Evolutionary conservation across 2,888 invertebrate species (phyloP), one percentile per base, ranked within the genome.

Genomic region (Frankliniella intonsa): DNA sequence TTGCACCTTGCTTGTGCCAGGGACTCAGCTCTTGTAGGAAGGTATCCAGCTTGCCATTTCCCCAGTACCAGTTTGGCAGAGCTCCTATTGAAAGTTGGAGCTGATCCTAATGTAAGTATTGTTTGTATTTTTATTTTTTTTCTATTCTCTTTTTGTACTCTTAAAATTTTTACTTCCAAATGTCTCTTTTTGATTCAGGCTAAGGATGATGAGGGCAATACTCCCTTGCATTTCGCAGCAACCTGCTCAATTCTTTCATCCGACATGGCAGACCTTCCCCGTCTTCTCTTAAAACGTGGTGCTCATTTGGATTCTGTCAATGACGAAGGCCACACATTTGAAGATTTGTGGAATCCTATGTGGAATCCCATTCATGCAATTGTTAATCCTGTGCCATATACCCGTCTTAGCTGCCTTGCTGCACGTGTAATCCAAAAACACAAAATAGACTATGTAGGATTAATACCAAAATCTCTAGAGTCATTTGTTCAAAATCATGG

Each of bases 231-330:
- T 87, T 90, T 97, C 83, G 93, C 94, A 0, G 95, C 95, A 84
- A 86, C 86, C 80, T 91, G 93, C 88, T 92, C 93, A 83, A 88
- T 89, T 84, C 94, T 94, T 0, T 94, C 93, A 86, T 92, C 94
- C 0, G n/a, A 38, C 38, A 2, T 38, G 2, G 2, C 92, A 3
- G 91, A 91, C 80, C 91, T 97, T 79, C 92, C 95, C 0, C 90
- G 91, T 85, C 91, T 92, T 12, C 89, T 98, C 10, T 90, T 98
- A 0, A 89, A 92, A 9, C 91, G 92, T 86, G 97, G 97, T 83
- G 96, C 96, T 0, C 96, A 97, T 89, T 90, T 96, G 83, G 96
- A 96, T 89, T 91, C 93, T 80, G 92, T 94, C 85, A 95, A 96
- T 90, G 90, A 92, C 87, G 90, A 91, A 84, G 94, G 94, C 55